Conservation (phyloP, 2,113 vertebrate species). For the Prinia subflava region DNA sequence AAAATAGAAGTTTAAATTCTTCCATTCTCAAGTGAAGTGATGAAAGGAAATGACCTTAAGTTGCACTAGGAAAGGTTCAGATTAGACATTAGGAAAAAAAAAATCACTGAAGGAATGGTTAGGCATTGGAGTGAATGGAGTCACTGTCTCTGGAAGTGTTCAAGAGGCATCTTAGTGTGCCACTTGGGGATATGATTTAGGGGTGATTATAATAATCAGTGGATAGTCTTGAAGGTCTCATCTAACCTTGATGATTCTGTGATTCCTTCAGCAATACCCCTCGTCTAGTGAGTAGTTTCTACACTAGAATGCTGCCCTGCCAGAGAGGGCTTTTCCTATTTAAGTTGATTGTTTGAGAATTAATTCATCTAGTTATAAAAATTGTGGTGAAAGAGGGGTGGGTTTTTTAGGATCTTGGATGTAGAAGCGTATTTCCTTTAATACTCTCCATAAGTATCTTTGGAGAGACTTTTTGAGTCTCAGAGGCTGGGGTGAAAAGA, state of each 20-base stretch:
- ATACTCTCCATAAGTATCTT: not conserved
- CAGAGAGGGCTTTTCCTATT: not conserved
- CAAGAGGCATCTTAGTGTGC: not conserved
- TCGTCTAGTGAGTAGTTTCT: not conserved
- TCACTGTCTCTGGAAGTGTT: not conserved
- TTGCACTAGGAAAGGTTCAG: not conserved
- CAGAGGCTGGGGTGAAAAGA: not conserved
- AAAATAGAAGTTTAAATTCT: not conserved
- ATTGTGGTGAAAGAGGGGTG: not conserved
- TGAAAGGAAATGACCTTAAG: not conserved
- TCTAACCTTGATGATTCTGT: not conserved
- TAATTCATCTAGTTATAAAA: not conserved
- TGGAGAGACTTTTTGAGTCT: not conserved
- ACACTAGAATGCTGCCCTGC: not conserved
- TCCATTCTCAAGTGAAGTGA: not conserved
- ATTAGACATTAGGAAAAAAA: not conserved
- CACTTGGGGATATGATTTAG: not conserved
- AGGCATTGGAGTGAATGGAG: not conserved
- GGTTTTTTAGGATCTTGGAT: not conserved
- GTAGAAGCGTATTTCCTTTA: not conserved
- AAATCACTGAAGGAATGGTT: not conserved
- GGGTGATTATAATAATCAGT: not conserved
- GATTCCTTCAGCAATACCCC: not conserved
- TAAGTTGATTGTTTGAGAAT: not conserved
- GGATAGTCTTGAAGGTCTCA: not conserved